Base-by-base conservation (phyloP, 1,140 invertebrate genomes). In the Hypothenemus hampei region DNA sequence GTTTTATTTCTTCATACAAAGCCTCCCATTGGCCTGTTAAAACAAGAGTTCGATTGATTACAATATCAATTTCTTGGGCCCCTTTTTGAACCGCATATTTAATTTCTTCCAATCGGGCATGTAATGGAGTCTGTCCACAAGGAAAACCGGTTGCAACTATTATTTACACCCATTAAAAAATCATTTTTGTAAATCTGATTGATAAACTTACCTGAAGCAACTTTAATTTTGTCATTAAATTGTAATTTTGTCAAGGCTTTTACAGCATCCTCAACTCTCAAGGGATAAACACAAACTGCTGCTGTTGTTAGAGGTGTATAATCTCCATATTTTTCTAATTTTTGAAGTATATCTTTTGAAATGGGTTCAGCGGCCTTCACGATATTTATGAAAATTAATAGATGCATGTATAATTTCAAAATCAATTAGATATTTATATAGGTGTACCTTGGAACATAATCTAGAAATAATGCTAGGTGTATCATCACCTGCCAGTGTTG, bases 121-220 rank as follows among this genome's bases (percentile, higher is more conserved):
- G 68, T 22, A 98, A 64, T n/a, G 85, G 81, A 68, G 86, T 91
- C 71, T 93, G 86, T 3, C 65, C 68, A 55, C 64, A 65, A 45
- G 97, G 97, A 77, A 99, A 99, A 6, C 94, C 97, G 31, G 90
- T 94, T 23, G 93, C 96, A 64, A 99, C 97, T 84, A 70, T 59
- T 77, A 76, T 59, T 26, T 21, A n/a, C 26, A 31, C 10, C 26
- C 10, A 31, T 54, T 22, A 41, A 10, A 24, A 11, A 1, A 11
- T 13, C 24, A 35, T 47, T 22, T 35, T 40, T 35, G 11, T 41
- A 31, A 31, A 31, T 8, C 36, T 7, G 16, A 37, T 16, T 29
- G n/a, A 37, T 3, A 47, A n/a, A 23, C 45, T 35, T 75, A 89
- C 87, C 87, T 65, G 89, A 87, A 35, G 89, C 90, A 53, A 93